Evolutionary conservation across 2,113 vertebrate species (phyloP).

Genomic region (Taurulus bubalis): DNA sequence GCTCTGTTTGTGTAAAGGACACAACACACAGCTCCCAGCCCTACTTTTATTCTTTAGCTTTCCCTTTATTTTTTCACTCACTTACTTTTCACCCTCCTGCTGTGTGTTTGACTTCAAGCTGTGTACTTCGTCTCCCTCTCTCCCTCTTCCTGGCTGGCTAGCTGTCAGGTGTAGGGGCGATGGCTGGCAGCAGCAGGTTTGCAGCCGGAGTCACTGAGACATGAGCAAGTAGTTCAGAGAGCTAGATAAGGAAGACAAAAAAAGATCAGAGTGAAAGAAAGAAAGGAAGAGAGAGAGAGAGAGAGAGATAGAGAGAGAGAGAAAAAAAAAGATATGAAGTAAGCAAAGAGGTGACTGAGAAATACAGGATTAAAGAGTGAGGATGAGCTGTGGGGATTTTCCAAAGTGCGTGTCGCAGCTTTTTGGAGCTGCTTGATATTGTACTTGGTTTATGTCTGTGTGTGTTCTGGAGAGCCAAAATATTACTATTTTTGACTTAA

Average conservation of each 20-base stretch:
- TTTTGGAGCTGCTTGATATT: constrained; percentile 58
- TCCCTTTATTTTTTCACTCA: constrained; percentile 29
- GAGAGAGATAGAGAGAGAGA: constrained; percentile 36
- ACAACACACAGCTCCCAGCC: constrained; percentile 1
- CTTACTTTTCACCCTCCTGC: constrained; percentile 38
- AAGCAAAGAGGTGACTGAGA: constrained; percentile 57
- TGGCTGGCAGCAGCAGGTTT: constrained; percentile 45
- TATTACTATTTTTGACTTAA: constrained; percentile 40
- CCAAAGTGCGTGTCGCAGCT: constrained; percentile 50
- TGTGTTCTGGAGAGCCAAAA: constrained; percentile 13
- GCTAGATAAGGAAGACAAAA: constrained; percentile 30
- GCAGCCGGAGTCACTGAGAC: constrained; percentile 35
- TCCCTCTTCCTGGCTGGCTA: constrained; percentile 3
- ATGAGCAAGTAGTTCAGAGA: constrained; percentile 36
- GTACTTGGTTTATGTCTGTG: constrained; percentile 20
- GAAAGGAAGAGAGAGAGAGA: constrained; percentile 1
- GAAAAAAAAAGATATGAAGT: constrained; percentile 43
- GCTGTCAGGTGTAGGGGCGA: constrained; percentile 43
- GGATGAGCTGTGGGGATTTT: constrained; percentile 64
- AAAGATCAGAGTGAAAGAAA: constrained; percentile 3
- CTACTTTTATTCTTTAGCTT: constrained; percentile 28
- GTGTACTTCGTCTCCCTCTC: constrained; percentile 28
- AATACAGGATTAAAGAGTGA: constrained; percentile 64
- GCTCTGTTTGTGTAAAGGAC: constrained; percentile 21
- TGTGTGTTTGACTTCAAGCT: constrained; percentile 57